These are phyloP conservation scores for Steinernema khuongi DNA, from an alignment of 1,140 invertebrate genomes.

Conservation along the genomic window DNA sequence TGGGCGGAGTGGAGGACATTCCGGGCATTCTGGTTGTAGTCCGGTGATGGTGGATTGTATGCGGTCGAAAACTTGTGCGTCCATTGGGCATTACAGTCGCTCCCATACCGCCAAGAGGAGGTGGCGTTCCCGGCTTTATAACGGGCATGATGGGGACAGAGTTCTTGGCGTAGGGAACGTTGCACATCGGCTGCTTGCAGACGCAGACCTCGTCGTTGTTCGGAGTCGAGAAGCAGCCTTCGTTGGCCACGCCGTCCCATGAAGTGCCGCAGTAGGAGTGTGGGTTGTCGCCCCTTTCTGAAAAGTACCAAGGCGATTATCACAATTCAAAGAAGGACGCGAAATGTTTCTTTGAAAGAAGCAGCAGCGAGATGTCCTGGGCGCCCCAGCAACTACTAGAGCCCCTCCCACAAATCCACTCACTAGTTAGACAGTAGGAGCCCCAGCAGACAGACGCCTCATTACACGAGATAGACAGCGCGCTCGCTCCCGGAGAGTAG, in stretches of 20 bases:
- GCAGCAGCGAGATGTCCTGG: too few species aligned
- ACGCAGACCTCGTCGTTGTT: neutral
- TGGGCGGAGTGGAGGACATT: too few species aligned
- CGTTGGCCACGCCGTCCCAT: neutral
- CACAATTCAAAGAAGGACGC: neutral
- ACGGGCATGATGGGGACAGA: neutral
- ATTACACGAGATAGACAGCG: neutral
- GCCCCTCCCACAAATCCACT: too few species aligned
- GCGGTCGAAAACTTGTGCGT: too few species aligned
- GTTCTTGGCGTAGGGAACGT: neutral
- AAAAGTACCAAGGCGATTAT: neutral
- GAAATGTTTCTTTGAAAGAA: too few species aligned
- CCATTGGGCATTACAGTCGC: too few species aligned
- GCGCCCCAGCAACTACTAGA: too few species aligned
- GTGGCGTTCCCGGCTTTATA: neutral
- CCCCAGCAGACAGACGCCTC: neutral
- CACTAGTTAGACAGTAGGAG: neutral
- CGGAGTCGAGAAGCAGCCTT: neutral
- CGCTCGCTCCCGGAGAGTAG: neutral
- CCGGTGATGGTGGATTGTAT: too few species aligned
- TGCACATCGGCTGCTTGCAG: conserved; percentile 1
- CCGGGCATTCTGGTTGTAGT: too few species aligned
- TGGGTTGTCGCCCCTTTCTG: neutral
- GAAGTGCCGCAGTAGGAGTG: neutral
- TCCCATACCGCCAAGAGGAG: too few species aligned